Conservation (phyloP, 2,797 vertebrate species). For the Enteromius fasciolatus region DNA sequence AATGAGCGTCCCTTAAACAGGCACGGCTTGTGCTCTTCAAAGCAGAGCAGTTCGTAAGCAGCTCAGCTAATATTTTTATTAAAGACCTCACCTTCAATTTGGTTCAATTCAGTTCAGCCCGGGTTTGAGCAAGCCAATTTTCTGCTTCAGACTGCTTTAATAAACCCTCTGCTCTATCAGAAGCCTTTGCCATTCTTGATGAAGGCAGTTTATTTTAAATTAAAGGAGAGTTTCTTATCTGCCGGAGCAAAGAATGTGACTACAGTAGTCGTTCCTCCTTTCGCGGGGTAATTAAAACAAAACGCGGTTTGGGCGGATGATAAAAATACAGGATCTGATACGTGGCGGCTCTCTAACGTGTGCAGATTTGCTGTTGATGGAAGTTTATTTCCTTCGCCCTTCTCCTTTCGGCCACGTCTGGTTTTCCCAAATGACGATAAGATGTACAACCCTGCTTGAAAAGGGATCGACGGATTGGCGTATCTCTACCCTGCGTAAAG, state of each 20-base stretch:
- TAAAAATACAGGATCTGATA: conserved; percentile 64
- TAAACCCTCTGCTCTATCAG: conserved; percentile 75
- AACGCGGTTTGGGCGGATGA: conserved; percentile 45
- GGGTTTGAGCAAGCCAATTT: conserved; percentile 74
- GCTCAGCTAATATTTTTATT: conserved; percentile 79
- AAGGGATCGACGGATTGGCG: neutral
- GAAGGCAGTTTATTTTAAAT: conserved; percentile 83
- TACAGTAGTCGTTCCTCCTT: conserved; percentile 64
- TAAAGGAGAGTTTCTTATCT: conserved; percentile 82
- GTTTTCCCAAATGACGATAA: conserved; percentile 28
- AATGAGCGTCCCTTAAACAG: conserved; percentile 35
- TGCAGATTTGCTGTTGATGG: conserved; percentile 56
- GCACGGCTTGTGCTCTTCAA: conserved; percentile 40
- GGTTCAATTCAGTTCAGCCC: conserved; percentile 70
- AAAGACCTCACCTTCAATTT: conserved; percentile 78
- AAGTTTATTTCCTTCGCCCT: conserved; percentile 58
- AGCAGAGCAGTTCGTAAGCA: conserved; percentile 56
- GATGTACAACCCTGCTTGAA: neutral
- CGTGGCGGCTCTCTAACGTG: conserved; percentile 60
- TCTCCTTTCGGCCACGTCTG: neutral
- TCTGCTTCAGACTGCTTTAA: conserved; percentile 81
- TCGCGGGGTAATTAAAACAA: conserved; percentile 63
- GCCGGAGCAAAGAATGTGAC: conserved; percentile 53
- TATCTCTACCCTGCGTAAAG: conserved; percentile 17
- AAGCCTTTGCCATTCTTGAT: conserved; percentile 72